Percentiles rank a stretch among this genome's conserved stretches.
phyloP scores from a whole-genome alignment of 1,140 invertebrate species.

The Listronotus bonariensis region DNA sequence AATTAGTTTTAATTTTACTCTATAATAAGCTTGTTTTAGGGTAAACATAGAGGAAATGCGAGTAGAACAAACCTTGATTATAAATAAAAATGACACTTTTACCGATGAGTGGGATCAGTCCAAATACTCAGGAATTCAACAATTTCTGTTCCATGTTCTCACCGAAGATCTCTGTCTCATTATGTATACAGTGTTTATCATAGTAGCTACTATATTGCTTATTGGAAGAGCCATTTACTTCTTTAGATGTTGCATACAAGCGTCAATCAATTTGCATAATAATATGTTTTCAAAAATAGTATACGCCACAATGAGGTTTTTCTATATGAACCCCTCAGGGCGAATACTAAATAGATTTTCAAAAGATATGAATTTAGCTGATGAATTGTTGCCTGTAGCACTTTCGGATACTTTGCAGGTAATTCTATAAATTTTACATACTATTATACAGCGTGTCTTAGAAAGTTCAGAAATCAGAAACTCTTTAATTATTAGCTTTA shows the following conservation, averaged over 20 bases:
- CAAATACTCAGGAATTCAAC: background rate
- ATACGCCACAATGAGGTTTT: slow-evolving; percentile 83
- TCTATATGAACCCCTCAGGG: slow-evolving; percentile 82
- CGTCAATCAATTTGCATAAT: slow-evolving; percentile 69
- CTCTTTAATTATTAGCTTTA: slow-evolving; percentile 18
- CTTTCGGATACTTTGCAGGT: slow-evolving; percentile 74
- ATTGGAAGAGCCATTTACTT: slow-evolving; percentile 70
- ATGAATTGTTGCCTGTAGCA: slow-evolving; percentile 77
- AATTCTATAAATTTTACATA: too few relatives aligned
- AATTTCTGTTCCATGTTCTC: slow-evolving; percentile 46
- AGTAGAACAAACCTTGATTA: slow-evolving; percentile 39
- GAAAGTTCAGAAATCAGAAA: slow-evolving; percentile 22
- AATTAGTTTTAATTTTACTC: background rate
- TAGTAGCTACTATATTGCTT: slow-evolving; percentile 57
- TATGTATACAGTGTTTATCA: slow-evolving; percentile 49
- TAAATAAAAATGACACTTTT: background rate
- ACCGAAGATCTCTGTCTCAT: slow-evolving; percentile 37
- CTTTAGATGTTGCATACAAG: slow-evolving; percentile 74
- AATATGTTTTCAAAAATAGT: slow-evolving; percentile 81
- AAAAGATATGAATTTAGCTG: slow-evolving; percentile 78
- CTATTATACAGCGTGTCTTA: slow-evolving; percentile 53
- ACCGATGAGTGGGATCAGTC: background rate
- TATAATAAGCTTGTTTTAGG: slow-evolving; percentile 24
- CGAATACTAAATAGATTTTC: slow-evolving; percentile 77
- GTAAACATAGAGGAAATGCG: slow-evolving; percentile 58